Conservation (phyloP, 2,888 invertebrate species). For the Synanthedon andrenaeformis region DNA sequence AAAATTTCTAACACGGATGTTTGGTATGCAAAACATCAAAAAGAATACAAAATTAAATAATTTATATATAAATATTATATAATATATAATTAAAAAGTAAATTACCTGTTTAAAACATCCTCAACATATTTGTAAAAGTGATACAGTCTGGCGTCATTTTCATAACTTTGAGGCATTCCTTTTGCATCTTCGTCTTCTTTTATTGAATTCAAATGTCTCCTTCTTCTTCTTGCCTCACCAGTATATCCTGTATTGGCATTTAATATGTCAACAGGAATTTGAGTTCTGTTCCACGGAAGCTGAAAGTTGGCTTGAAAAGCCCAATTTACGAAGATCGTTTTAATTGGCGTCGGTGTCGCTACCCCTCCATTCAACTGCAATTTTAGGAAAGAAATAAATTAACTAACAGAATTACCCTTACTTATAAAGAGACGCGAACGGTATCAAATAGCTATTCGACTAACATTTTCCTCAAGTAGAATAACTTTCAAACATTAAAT, state of each 20-base stretch:
- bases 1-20: no score
- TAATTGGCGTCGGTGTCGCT: constrained; percentile 42
- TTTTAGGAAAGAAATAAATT: background rate
- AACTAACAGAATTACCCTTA: no score
- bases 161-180: constrained; percentile 15
- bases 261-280: constrained; percentile 51
- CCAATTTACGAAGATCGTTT: constrained; percentile 47
- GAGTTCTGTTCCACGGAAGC: constrained; percentile 54
- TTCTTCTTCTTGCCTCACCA: constrained; percentile 33
- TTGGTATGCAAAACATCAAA: no score
- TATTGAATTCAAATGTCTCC: constrained; percentile 17
- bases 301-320: constrained; percentile 61
- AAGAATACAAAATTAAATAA: no score
- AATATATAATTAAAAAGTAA: no score
- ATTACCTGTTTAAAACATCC: constrained; percentile 36
- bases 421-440: no score
- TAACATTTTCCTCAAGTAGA: no score
- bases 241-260: constrained; percentile 39
- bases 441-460: no score
- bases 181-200: constrained; percentile 4
- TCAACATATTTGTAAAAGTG: constrained; percentile 56
- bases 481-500: no score
- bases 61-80: no score
- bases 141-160: constrained; percentile 41
- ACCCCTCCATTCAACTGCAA: constrained; percentile 54